Evolutionary conservation across 2,797 vertebrate species (phyloP).

Genomic region (Nasua narica): DNA sequence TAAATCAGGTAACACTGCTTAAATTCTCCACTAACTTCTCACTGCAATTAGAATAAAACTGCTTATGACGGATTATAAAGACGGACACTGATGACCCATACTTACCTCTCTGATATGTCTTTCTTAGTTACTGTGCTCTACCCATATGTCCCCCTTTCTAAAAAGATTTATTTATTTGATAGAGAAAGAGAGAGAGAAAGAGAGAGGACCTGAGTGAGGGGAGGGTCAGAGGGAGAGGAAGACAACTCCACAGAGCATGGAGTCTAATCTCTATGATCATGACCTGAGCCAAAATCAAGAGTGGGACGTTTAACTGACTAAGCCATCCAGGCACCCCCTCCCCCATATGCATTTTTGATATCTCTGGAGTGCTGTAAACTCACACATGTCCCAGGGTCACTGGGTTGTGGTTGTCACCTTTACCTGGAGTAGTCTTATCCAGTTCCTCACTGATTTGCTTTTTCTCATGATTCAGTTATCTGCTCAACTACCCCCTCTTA

Average conservation of each 20-base stretch:
- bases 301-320: too few relatives aligned
- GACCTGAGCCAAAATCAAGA: too few relatives aligned
- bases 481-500: not conserved
- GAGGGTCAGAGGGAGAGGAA: not conserved
- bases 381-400: not conserved
- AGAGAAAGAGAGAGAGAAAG: not conserved
- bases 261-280: too few relatives aligned
- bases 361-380: not conserved
- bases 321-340: too few relatives aligned
- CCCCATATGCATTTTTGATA: not conserved
- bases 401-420: not conserved
- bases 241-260: not conserved
- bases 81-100: not conserved
- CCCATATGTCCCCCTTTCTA: not conserved
- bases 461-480: not conserved
- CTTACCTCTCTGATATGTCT: not conserved
- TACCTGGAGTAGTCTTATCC: not conserved
- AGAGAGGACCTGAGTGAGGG: too few relatives aligned
- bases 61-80: not conserved
- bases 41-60: not conserved
- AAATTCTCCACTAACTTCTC: not conserved
- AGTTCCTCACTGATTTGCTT: not conserved
- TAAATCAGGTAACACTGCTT: not conserved
- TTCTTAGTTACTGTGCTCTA: not conserved
- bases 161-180: not conserved